Base-by-base conservation (phyloP, 1,140 invertebrate genomes). In the Polypedilum vanderplanki region DNA sequence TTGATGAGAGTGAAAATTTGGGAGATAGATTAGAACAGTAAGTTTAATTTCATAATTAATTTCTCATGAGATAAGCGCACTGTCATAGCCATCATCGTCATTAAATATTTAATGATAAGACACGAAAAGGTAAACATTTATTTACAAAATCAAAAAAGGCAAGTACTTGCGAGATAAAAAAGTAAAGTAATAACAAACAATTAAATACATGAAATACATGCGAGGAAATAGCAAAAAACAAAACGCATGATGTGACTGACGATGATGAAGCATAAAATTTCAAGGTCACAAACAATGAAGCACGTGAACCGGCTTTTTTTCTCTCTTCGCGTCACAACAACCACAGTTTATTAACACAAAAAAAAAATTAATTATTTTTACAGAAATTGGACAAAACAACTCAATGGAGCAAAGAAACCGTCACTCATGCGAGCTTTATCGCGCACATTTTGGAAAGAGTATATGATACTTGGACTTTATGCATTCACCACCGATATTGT, bases 1-100 rank as follows among this genome's bases (percentile, higher is more conserved):
- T 78, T 12, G 87, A 90, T 78, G 78, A 80, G 76, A 87, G 87
- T 9, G 79, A 83, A 76, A 76, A 75, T 40, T 76, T 88, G 9
- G 85, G 85, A 1, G 81, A 87, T 77, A 77, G 78, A 24, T 79
- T 89, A 20, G 84, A 87, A 82, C 83, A 78, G 88, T 89, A 80
- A 84, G 78, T 79, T 17, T 8, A 46, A 46, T 15, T 46, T 12
- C 15, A 9, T 46, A 15, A 46, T 9, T 46, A 46, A 46, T 15
- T 46, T 46, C 15, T 12, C 8, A 46, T 15, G 41, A 46, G 9
- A 9, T 57, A 33, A 33, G 24, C 24, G 24, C 24, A 33, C 24
- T 33, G 24, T 33, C 24, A 33, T 33, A 33, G 24, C 5, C 24
- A 33, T 33, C 1, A 33, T 33, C 24, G 24, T 33, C 24, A 33